These are phyloP conservation scores for Lipotes vexillifer DNA, from an alignment of 2,113 vertebrate genomes.

Conservation along the genomic window DNA sequence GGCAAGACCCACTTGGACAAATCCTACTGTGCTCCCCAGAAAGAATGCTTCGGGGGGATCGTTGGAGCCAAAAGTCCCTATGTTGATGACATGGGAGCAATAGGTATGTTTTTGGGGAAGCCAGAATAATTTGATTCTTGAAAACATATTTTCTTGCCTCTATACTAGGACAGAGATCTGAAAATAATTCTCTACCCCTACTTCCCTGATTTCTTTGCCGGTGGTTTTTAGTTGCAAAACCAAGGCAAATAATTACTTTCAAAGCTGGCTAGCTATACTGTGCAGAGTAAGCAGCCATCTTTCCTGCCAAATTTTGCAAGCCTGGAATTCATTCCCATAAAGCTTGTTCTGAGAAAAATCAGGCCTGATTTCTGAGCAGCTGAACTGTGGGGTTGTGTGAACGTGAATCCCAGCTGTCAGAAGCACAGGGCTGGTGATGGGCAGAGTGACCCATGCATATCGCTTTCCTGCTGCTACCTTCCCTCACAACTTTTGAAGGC, in stretches of 20 bases:
- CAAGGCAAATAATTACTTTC: conserved; percentile 28
- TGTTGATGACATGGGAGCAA: conserved; percentile 89
- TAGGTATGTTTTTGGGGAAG: conserved; percentile 81
- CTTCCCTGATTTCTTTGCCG: not conserved
- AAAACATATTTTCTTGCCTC: not conserved
- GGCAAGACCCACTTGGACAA: conserved; percentile 96
- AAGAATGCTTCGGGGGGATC: conserved; percentile 97
- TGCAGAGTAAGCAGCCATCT: not conserved
- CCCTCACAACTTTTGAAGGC: not conserved
- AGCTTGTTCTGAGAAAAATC: conserved; percentile 8
- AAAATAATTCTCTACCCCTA: not conserved
- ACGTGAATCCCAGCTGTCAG: not conserved
- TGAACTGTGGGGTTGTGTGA: not conserved
- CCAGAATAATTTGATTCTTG: not conserved
- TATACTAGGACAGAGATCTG: not conserved
- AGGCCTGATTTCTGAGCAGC: not conserved
- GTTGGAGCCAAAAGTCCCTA: conserved; percentile 98
- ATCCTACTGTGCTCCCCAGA: conserved; percentile 96
- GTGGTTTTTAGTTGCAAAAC: conserved; percentile 16
- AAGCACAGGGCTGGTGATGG: rapidly evolving
- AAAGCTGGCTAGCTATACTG: not conserved
- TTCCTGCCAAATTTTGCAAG: conserved; percentile 39
- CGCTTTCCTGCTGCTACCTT: not conserved
- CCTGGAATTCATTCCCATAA: conserved; percentile 39
- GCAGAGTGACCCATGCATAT: not conserved